Evolutionary conservation across 2,888 invertebrate genomes (phyloP).

Genomic region (Callyntrura guangdongensis): DNA sequence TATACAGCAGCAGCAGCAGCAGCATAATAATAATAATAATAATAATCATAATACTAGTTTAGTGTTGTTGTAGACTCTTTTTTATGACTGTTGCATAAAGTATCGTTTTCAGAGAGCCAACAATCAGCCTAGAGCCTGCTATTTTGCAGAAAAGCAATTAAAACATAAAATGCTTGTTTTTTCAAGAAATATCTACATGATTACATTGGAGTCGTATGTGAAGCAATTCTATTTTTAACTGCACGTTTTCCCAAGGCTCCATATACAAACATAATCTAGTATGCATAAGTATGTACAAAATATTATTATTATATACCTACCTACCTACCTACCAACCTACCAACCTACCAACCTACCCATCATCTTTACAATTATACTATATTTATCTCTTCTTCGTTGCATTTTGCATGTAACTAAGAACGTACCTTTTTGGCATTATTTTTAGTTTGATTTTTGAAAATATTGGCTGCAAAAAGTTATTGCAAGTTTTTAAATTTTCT

Average conservation of each 20-base stretch:
- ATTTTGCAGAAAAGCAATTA: constrained; percentile 45
- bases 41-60: too few relatives aligned
- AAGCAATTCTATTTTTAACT: constrained; percentile 43
- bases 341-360: not conserved
- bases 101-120: constrained; percentile 24
- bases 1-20: constrained; percentile 41
- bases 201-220: constrained; percentile 50
- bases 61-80: constrained; percentile 41
- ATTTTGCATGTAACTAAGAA: constrained; percentile 36
- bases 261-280: not conserved
- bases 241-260: constrained; percentile 56
- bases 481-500: constrained; percentile 20
- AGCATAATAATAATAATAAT: constrained; percentile 10
- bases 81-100: constrained; percentile 49
- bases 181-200: constrained; percentile 43
- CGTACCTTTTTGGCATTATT: constrained; percentile 17
- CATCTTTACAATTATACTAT: not conserved
- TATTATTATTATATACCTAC: not conserved
- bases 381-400: constrained; percentile 48
- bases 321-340: not conserved
- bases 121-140: constrained; percentile 51
- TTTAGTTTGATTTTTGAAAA: constrained; percentile 23
- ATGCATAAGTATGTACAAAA: not conserved
- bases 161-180: not conserved
- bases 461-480: constrained; percentile 55